Evolutionary conservation across 2,113 vertebrate species (phyloP), one percentile per base, ranked within the genome.

Genomic region (Heterocephalus glaber): DNA sequence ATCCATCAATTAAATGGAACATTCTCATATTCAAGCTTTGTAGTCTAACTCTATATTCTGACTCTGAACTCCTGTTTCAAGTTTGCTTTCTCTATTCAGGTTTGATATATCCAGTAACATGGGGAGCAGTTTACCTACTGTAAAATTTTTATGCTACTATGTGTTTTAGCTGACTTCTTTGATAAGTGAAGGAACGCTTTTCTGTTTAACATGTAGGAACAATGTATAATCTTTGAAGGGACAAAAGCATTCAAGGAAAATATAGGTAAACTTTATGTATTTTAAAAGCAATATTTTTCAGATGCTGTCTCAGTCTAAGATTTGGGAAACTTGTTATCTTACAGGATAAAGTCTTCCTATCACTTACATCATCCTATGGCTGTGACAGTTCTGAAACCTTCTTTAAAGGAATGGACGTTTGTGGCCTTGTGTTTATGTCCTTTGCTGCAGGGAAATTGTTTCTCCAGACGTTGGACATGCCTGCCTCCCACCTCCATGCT

Each of bases 311-410:
- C 4, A 58, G 1, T 41, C 52, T 58, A 35, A 79, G 52, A 84
- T 8, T 52, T n/a, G 49, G 83, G 63, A 41, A 30, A 68, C 60
- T 61, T 68, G 49, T 13, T 93, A n/a, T 70, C n/a, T 80, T 91
- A 1, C 16, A 52, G 52, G 7, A 52, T 11, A 30, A 52, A 79
- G 41, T 65, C 24, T 5, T 76, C 41, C 12, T 30, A 2, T n/a
- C 89, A 38, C 72, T 96, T 92, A 81, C 44, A 87, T 33, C 61
- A 87, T 33, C 61, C 16, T 11, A 16, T 44, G 2, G 12, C 30
- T 38, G 33, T 68, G 98, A 97, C 86, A 99, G 76, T 97, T 66
- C 41, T 88, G 56, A 92, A 66, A 28, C 7, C 33, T 92, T 58
- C 24, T 5, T 49, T 80, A 52, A 68, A 84, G 35, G 35, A 77